Evolutionary conservation across 2,797 vertebrate species (phyloP), one percentile per base, ranked within the genome.

Genomic region (Mormyrus proboscirostris): DNA sequence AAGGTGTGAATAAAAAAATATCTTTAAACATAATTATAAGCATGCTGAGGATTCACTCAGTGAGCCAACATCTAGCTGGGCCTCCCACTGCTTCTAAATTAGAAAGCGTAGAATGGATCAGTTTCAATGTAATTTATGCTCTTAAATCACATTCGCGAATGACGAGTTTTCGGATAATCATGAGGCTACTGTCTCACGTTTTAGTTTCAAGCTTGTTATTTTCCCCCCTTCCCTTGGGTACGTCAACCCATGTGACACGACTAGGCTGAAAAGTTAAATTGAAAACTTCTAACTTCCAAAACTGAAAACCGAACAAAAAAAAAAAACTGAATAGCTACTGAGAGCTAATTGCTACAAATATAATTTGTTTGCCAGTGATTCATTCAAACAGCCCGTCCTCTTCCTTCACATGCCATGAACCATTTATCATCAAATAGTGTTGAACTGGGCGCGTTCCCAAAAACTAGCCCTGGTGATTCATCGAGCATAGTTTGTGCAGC

Each of bases 311-410:
- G n/a, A 47, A 84, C 19, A n/a, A 84, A 84, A 51, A 93, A 93
- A 93, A 94, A 94, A 94, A 94, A 93, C 94, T 94, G 93, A 95
- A 95, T 94, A 94, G 94, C 94, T 95, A 94, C 94, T 93, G 94
- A 94, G 91, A 90, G 93, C 93, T 92, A 93, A 92, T 92, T 91
- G n/a, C 41, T 87, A 76, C 33, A 90, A 90, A 91, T 79, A 90
- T 89, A 85, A 91, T 91, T 92, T 92, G 73, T 88, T 91, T 91
- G 88, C 73, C 87, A 90, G 90, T 88, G 90, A 65, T 86, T 92
- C 90, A 89, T 90, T 92, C 91, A 91, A 88, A 83, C 41, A 65
- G 87, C 91, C 89, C 82, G 88, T 91, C 88, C 89, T 55, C 29
- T 22, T 87, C 44, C 73, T 59, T 79, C 88, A 89, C 88, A 33